These are phyloP conservation scores for Aleiodes alternator DNA, from an alignment of 2,888 invertebrate genomes.

Conservation along the genomic window DNA sequence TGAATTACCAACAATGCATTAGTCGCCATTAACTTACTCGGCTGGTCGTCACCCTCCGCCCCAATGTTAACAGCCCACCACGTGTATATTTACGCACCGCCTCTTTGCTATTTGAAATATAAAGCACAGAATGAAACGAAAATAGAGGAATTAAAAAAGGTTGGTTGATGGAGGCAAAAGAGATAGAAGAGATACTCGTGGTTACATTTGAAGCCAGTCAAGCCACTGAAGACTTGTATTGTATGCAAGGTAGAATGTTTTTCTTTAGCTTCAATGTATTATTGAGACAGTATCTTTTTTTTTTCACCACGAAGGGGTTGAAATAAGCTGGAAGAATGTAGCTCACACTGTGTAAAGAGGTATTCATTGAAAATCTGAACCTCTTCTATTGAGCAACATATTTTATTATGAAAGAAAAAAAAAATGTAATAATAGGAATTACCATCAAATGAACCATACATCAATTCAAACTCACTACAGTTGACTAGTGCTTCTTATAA, in stretches of 20 bases:
- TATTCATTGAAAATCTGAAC: conserved; percentile 25
- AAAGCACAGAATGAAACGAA: conserved; percentile 4
- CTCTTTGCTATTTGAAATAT: conserved; percentile 17
- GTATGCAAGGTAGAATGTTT: conserved; percentile 47
- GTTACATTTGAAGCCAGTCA: conserved; percentile 62
- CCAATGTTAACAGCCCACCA: conserved; percentile 40
- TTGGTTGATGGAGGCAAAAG: conserved; percentile 7
- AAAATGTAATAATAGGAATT: conserved; percentile 33
- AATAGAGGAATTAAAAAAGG: conserved; percentile 17
- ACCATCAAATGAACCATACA: conserved; percentile 45
- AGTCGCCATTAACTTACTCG: conserved; percentile 54
- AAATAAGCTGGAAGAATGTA: conserved; percentile 39
- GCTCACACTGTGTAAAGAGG: conserved; percentile 27
- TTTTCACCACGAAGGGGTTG: conserved; percentile 46
- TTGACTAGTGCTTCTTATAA: conserved; percentile 39
- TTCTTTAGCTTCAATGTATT: conserved; percentile 42
- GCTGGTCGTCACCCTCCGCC: conserved; percentile 51
- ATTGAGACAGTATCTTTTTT: conserved; percentile 34
- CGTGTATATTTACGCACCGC: conserved; percentile 43
- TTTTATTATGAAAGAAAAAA: conserved; percentile 19
- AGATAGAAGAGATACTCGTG: conserved; percentile 54
- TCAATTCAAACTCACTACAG: conserved; percentile 39
- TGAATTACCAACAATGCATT: conserved; percentile 19
- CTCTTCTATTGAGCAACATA: conserved; percentile 35
- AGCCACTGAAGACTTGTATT: conserved; percentile 57